These are phyloP conservation scores for Thereva unica DNA, from an alignment of 2,888 invertebrate genomes.

Conservation along the genomic window DNA sequence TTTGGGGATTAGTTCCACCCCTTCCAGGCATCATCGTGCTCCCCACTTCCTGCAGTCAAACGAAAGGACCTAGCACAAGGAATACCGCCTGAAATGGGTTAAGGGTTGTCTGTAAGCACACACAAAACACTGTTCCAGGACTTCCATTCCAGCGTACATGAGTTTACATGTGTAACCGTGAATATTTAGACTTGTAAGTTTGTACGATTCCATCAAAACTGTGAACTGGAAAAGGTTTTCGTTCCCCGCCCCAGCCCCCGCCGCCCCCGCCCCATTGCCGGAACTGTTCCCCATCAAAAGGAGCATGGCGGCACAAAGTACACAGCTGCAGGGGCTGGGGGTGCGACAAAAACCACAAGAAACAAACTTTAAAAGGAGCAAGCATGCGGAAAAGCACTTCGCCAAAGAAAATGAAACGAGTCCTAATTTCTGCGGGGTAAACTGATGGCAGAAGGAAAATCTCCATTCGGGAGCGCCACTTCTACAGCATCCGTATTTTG, in stretches of 20 bases:
- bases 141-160: conserved; percentile 2
- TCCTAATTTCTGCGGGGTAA: conserved; percentile 29
- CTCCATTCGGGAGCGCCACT: conserved; percentile 21
- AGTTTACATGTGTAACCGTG: conserved; percentile 24
- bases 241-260: conserved; percentile 4
- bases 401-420: conserved; percentile 36
- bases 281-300: neutral
- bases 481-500: neutral
- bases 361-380: conserved; percentile 37
- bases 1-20: conserved; percentile 16
- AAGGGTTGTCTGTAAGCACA: conserved; percentile 10
- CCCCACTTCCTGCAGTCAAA: conserved; percentile 2
- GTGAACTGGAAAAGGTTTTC: conserved; percentile 15
- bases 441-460: conserved; percentile 15
- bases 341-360: conserved; percentile 2
- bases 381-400: conserved; percentile 39
- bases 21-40: conserved; percentile 14
- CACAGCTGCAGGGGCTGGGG: neutral
- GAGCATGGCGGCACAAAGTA: neutral
- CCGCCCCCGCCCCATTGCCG: neutral
- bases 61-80: neutral
- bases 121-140: neutral
- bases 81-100: conserved; percentile 5
- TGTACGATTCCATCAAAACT: conserved; percentile 5
- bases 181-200: too few relatives aligned